Evolutionary conservation across 2,888 invertebrate genomes (phyloP).

Genomic region (Parascotia fuliginaria): DNA sequence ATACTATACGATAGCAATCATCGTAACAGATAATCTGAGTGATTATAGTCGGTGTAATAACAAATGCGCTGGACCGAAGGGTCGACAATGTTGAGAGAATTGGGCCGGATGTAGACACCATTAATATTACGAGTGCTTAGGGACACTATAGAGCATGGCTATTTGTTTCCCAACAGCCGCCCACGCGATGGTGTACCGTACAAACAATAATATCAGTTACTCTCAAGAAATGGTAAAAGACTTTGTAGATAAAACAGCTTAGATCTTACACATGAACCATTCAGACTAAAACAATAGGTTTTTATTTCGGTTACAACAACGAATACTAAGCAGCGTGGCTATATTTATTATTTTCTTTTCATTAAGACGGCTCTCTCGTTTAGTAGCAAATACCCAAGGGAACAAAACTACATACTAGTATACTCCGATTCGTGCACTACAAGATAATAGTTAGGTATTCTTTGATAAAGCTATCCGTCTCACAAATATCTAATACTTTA

Average conservation of each 20-base stretch:
- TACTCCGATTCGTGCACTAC: too few species aligned
- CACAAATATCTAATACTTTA: too few species aligned
- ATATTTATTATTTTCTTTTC: too few species aligned
- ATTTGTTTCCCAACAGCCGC: conserved; percentile 56
- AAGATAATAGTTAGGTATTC: too few species aligned
- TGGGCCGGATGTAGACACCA: conserved; percentile 52
- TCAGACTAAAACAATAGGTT: neutral
- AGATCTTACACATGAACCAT: neutral
- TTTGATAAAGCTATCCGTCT: too few species aligned
- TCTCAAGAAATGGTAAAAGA: conserved; percentile 27
- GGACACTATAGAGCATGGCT: conserved; percentile 50
- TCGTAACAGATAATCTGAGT: conserved; percentile 29
- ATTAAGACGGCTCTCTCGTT: too few species aligned
- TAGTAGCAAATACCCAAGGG: too few species aligned
- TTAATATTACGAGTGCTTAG: conserved; percentile 51
- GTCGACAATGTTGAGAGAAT: conserved; percentile 36
- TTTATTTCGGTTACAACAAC: too few species aligned
- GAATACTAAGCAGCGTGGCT: too few species aligned
- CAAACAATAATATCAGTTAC: conserved; percentile 45
- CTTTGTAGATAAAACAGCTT: conserved; percentile 6
- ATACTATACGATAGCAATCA: conserved; percentile 16
- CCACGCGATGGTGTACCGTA: conserved; percentile 50
- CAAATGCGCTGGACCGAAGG: conserved; percentile 39
- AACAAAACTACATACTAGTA: too few species aligned
- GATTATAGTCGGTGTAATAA: conserved; percentile 35